These are phyloP conservation scores for Drosophila parthenogenetica DNA, from an alignment of 2,888 invertebrate species.

Conservation along the genomic window DNA sequence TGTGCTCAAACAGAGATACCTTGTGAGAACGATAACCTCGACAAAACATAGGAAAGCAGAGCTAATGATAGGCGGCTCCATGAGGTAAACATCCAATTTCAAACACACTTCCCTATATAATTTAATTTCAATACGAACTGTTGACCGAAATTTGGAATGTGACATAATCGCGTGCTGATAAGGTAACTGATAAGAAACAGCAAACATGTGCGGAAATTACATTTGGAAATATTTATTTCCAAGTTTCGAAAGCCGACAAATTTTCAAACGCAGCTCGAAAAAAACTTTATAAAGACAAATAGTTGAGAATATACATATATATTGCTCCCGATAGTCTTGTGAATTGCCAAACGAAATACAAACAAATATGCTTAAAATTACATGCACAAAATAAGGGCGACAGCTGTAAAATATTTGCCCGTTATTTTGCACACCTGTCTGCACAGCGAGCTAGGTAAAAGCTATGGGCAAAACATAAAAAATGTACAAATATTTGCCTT, in stretches of 20 bases:
- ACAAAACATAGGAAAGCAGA: conserved; percentile 13
- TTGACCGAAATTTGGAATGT: conserved; percentile 15
- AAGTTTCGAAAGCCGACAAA: conserved; percentile 26
- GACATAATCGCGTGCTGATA: conserved; percentile 13
- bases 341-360: conserved; percentile 33
- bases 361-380: conserved; percentile 52
- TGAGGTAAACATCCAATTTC: not conserved
- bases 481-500: conserved; percentile 47
- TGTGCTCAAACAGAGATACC: not conserved
- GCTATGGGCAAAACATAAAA: conserved; percentile 56
- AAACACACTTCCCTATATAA: not conserved
- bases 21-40: conserved; percentile 21
- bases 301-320: not conserved
- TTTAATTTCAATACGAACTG: not conserved
- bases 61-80: conserved; percentile 8
- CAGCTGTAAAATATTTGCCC: conserved; percentile 73
- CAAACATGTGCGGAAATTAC: conserved; percentile 19
- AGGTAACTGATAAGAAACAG: conserved; percentile 23
- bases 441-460: conserved; percentile 42
- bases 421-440: conserved; percentile 80
- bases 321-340: conserved; percentile 5
- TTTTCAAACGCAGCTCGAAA: conserved; percentile 13
- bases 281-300: conserved; percentile 25
- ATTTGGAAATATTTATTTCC: conserved; percentile 7
- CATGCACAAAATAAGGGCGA: conserved; percentile 46